Conservation (phyloP, 2,797 vertebrate species). For the Syndactyla subalaris region DNA sequence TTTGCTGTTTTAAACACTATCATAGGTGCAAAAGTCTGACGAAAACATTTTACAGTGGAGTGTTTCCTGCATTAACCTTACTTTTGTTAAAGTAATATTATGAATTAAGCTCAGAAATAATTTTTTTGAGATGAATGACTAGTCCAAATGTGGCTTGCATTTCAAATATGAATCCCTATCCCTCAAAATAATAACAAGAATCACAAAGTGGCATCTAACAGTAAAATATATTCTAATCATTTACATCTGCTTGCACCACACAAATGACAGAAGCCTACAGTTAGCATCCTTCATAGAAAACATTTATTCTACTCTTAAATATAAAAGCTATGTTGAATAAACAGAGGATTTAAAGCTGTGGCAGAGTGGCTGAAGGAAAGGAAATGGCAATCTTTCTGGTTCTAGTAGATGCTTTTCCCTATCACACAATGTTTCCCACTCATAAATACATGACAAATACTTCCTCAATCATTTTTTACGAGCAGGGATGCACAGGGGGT, state of each 20-base stretch:
- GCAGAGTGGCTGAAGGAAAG: slow-evolving; percentile 72
- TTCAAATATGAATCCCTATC: slow-evolving; percentile 39
- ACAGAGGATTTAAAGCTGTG: slow-evolving; percentile 77
- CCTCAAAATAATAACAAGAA: slow-evolving; percentile 42
- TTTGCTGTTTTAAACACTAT: slow-evolving; percentile 33
- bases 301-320: slow-evolving; percentile 80
- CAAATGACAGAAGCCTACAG: slow-evolving; percentile 66
- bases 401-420: slow-evolving; percentile 91
- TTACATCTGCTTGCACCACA: slow-evolving; percentile 68
- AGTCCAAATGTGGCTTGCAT: slow-evolving; percentile 53
- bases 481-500: slow-evolving; percentile 97
- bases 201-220: slow-evolving; percentile 61
- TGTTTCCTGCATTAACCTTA: slow-evolving; percentile 34
- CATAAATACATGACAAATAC: slow-evolving; percentile 99
- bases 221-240: slow-evolving; percentile 73
- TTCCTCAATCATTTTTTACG: slow-evolving; percentile 99
- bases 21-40: slow-evolving; percentile 16
- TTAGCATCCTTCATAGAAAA: slow-evolving; percentile 77
- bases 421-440: slow-evolving; percentile 94
- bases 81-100: slow-evolving; percentile 35
- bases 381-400: slow-evolving; percentile 87
- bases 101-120: slow-evolving; percentile 48
- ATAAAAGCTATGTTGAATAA: slow-evolving; percentile 78
- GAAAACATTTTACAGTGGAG: slow-evolving; percentile 53
- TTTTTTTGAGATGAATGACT: slow-evolving; percentile 37